Percentiles rank a stretch among this genome's conserved stretches.
These are phyloP conservation scores for Pluvialis apricaria DNA, from an alignment of 2,113 vertebrate genomes.

Conservation along the genomic window DNA sequence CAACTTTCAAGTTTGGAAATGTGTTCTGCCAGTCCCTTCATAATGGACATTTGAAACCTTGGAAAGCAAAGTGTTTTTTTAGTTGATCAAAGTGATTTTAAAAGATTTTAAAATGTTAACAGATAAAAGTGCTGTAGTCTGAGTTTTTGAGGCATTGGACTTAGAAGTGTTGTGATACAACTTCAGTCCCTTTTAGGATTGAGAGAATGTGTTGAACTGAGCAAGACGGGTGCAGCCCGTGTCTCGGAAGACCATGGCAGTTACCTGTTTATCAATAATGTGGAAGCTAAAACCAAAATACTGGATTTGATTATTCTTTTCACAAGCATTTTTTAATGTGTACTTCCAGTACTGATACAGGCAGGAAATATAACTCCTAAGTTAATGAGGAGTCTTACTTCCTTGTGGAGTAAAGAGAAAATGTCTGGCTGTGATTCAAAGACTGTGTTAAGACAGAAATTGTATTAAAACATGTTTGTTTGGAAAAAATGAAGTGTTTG, in stretches of 20 bases:
- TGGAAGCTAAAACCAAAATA: not conserved
- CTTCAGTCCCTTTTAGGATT: not conserved
- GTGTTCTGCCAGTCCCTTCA: not conserved
- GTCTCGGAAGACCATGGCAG: not conserved
- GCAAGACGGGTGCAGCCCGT: not conserved
- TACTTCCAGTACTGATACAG: not conserved
- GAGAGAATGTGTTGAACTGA: not conserved
- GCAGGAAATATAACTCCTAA: not conserved
- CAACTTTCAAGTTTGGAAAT: not conserved
- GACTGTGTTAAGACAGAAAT: not conserved
- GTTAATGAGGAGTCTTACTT: not conserved
- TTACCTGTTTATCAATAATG: not conserved
- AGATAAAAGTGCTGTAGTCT: not conserved
- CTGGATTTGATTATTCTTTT: not conserved
- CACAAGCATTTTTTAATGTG: not conserved
- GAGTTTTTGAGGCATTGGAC: not conserved
- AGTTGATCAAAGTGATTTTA: not conserved
- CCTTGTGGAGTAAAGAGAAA: not conserved
- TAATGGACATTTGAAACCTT: not conserved
- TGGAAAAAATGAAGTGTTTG: not conserved
- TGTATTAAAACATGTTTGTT: not conserved
- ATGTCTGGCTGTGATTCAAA: not conserved
- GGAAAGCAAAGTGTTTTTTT: not conserved
- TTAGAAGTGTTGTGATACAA: not conserved
- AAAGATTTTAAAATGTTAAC: not conserved